Evolutionary conservation across 2,113 vertebrate genomes (phyloP), one percentile per base, ranked within the genome.

Genomic region (Cariama cristata): DNA sequence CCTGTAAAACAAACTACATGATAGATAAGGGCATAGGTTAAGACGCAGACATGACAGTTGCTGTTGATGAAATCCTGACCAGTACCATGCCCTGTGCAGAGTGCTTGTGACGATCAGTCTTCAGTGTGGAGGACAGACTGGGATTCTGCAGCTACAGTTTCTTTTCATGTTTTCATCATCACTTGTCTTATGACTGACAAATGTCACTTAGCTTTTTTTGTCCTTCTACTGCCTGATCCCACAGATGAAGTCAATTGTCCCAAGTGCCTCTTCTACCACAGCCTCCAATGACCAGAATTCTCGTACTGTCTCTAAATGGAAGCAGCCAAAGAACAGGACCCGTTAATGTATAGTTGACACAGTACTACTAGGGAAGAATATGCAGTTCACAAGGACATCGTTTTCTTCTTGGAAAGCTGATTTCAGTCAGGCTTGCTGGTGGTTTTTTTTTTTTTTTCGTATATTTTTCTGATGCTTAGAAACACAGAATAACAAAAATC

Each of bases 1-100:
- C 9, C 33, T 64, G 12, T 33, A 20, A 44, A 38, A 50, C 1
- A 64, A 68, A 11, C 4, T 28, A 14, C 3, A 1, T 52, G 27
- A 17, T 49, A 35, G 62, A 19, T 12, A 55, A 47, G 4, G 19
- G 4, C 14, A 26, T 4, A 26, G 15, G 4, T 63, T 38, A 49
- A 80, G 12, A 63, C 5, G 4, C 22, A 63, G 16, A 33, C 9
- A 1, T 59, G 22, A 16, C 8, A 11, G 15, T 17, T 64, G 27
- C 19, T 52, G 44, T 10, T 59, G 27, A 16, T n/a, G 40, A 45
- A 62, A 80, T 11, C 7, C 27, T 30, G 27, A 21, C 27, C 0
- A 3, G 9, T 15, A 23, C 22, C 1, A 0, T 24, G 18, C 11
- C 35, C 14, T 4, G 10, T 50, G 22, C 16, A n/a, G 0, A 0